phyloP scores from a whole-genome alignment of 2,888 invertebrate genomes.

The Raillietiella orientalis region DNA sequence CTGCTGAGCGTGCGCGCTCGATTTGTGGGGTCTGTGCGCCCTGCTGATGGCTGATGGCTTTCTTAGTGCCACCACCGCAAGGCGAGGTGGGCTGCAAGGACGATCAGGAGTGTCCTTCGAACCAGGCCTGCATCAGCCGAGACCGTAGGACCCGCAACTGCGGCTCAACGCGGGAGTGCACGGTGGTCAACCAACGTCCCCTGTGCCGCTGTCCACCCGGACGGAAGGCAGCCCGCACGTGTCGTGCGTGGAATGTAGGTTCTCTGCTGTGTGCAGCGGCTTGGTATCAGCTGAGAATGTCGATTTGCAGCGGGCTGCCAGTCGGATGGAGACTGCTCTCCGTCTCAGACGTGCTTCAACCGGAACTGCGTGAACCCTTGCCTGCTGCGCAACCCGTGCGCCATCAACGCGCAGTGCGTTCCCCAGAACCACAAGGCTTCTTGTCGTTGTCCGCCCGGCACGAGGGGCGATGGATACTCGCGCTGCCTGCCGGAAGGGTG shows the following conservation, averaged over 20 bases:
- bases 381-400: conserved; percentile 19
- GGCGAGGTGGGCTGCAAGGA: conserved; percentile 60
- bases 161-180: conserved; percentile 29
- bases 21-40: no score
- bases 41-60: no score
- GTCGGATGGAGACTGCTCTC: conserved; percentile 40
- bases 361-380: conserved; percentile 37
- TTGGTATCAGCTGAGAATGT: no score
- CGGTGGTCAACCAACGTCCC: conserved; percentile 29
- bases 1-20: no score
- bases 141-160: conserved; percentile 36
- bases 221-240: conserved; percentile 8
- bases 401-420: conserved; percentile 10
- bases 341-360: conserved; percentile 29
- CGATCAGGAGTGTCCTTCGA: conserved; percentile 36
- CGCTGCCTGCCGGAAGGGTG: conserved; percentile 24
- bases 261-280: no score
- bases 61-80: no score
- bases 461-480: conserved; percentile 26
- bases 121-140: conserved; percentile 43
- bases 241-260: no score
- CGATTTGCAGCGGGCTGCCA: conserved; percentile 37
- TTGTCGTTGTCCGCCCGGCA: conserved; percentile 11
- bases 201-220: conserved; percentile 8
- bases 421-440: conserved; percentile 10